Percentiles rank a stretch among this genome's conserved stretches.
These are phyloP conservation scores for Ancistrus triradiatus DNA, from an alignment of 2,113 vertebrate genomes.

Conservation along the genomic window DNA sequence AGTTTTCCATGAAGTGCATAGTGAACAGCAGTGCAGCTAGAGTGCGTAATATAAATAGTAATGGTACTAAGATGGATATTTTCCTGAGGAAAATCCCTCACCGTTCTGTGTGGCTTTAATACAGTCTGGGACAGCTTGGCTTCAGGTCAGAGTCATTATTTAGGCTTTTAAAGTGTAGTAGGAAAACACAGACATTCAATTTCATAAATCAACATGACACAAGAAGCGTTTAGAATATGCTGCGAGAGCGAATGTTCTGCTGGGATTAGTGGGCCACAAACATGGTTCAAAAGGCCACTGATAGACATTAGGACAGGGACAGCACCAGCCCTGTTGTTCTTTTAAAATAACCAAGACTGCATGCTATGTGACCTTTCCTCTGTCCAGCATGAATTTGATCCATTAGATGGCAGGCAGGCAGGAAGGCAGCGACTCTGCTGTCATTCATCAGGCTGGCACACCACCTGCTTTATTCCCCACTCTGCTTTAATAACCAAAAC, in stretches of 20 bases:
- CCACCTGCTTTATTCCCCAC: slow-evolving; percentile 53
- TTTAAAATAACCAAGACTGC: slow-evolving; percentile 67
- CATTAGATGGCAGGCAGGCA: slow-evolving; percentile 55
- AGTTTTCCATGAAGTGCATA: background rate
- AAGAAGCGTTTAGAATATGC: slow-evolving; percentile 45
- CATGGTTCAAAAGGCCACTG: slow-evolving; percentile 47
- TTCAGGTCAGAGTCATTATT: slow-evolving; percentile 41
- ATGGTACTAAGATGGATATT: too few species aligned
- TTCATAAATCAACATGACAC: slow-evolving; percentile 53
- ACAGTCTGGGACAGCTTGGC: slow-evolving; percentile 30
- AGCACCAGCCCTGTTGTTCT: slow-evolving; percentile 59
- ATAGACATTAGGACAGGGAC: slow-evolving; percentile 44
- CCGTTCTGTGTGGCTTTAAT: slow-evolving; percentile 28
- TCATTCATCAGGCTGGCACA: slow-evolving; percentile 55
- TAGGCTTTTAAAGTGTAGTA: slow-evolving; percentile 37
- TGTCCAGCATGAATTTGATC: slow-evolving; percentile 65
- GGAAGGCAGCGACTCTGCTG: slow-evolving; percentile 48
- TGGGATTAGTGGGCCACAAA: slow-evolving; percentile 43
- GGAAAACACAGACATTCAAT: slow-evolving; percentile 48
- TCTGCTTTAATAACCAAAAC: slow-evolving; percentile 44
- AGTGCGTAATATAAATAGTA: background rate
- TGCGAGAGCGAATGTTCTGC: slow-evolving; percentile 40
- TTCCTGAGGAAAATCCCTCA: background rate
- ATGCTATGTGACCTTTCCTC: slow-evolving; percentile 71
- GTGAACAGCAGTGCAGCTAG: slow-evolving; percentile 5